Evolutionary conservation across 2,113 vertebrate species (phyloP), one percentile per base, ranked within the genome.

Genomic region (Daphoenositta chrysoptera): DNA sequence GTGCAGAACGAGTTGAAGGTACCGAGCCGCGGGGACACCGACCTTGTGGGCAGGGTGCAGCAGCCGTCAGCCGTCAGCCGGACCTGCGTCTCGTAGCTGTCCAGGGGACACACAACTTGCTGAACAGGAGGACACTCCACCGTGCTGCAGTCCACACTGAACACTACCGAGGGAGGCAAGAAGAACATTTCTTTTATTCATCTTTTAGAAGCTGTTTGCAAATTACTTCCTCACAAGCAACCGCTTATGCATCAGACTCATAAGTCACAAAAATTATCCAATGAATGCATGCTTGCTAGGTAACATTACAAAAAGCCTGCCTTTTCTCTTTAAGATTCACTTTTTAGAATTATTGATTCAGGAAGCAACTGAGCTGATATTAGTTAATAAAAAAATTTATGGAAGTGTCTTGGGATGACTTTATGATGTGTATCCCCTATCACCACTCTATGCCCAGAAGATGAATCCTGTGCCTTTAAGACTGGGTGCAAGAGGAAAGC

Each of bases 21-120:
- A 56, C 15, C 18, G 68, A 81, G 83, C 21, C 68, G 71, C 82
- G 7, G 54, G 27, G 79, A 89, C 58, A 98, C 98, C 93, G 93
- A 99, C 99, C 99, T 99, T 93, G 98, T 98, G 23, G 99, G 99
- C 73, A 99, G 98, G 22, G 98, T 99, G 94, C 99, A 99, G 98
- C 99, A 99, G 83, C 99, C 98, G 33, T 99, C 99, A 56, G 98
- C 98, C 1, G 98, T 99, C 94, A 99, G 98, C 61, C 99, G 98
- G 94, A 99, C 98, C 97, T 99, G 98, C 3, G 99, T 98, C 97
- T 99, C 98, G 20, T 99, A 98, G 98, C 99, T 99, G 92, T 99
- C 99, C 91, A 98, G 92, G 11, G 99, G 98, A 90, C 99, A 99
- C 94, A 98, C 98, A 11, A 98, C 98, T 95, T 99, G 98, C 81